These are phyloP conservation scores for Sarcophaga peregrina DNA, from an alignment of 1,140 invertebrate species.

Conservation along the genomic window DNA sequence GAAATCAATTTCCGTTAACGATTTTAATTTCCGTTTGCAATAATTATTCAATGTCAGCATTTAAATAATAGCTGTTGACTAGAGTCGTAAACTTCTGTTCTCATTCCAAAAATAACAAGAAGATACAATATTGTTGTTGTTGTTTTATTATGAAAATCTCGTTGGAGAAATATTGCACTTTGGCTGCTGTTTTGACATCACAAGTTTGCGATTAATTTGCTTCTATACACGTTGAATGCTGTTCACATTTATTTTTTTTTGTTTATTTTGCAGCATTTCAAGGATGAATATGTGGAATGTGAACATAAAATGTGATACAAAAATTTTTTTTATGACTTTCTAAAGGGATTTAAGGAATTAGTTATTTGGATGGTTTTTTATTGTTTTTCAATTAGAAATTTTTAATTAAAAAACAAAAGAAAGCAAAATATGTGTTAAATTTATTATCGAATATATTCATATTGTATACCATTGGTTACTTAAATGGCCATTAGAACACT, in stretches of 20 bases:
- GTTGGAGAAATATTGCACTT: constrained; percentile 1
- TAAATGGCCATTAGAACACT: too few relatives aligned
- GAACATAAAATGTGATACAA: not conserved
- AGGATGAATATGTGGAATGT: not conserved
- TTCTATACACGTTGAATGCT: too few relatives aligned
- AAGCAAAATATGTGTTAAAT: not conserved
- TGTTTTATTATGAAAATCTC: not conserved
- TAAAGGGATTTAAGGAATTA: not conserved
- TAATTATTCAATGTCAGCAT: constrained; percentile 54
- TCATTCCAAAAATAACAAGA: not conserved
- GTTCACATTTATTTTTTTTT: too few relatives aligned
- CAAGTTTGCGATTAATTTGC: not conserved
- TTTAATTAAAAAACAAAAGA: not conserved
- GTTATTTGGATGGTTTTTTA: not conserved
- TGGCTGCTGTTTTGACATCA: constrained; percentile 4
- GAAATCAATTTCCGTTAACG: constrained; percentile 62
- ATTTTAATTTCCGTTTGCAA: constrained; percentile 65
- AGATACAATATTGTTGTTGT: not conserved
- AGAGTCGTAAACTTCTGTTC: not conserved
- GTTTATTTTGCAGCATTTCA: too few relatives aligned
- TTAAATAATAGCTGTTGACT: constrained; percentile 8
- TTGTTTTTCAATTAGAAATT: not conserved
- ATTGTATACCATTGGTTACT: too few relatives aligned
- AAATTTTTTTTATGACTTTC: not conserved
- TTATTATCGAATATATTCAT: too few relatives aligned